Conservation (phyloP, 2,888 invertebrate species). For the Lycocerus yunnanus region DNA sequence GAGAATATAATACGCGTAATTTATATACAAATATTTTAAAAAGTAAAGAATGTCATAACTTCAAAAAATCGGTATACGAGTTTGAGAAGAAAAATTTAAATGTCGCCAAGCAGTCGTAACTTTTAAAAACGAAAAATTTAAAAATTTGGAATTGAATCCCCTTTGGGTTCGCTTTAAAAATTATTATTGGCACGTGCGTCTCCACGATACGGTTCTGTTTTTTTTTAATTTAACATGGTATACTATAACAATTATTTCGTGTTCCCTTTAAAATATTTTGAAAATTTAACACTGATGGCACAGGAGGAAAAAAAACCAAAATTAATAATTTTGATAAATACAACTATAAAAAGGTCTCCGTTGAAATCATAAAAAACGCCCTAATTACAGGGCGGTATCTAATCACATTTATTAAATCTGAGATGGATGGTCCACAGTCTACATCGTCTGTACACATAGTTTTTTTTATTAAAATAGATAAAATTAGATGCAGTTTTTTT, state of each 20-base stretch:
- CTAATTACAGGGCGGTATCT: slow-evolving; percentile 16
- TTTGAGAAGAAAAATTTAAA: not conserved
- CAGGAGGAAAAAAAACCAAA: not conserved
- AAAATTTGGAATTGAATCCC: not conserved
- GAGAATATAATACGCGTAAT: not conserved
- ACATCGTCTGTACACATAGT: not conserved
- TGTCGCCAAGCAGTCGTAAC: not conserved
- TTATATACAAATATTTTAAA: not conserved
- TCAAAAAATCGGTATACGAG: not conserved
- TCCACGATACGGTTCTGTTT: too few species aligned
- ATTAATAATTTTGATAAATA: not conserved
- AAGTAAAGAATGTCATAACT: not conserved
- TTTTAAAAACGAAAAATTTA: not conserved
- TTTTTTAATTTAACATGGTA: not conserved
- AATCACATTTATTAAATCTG: slow-evolving; percentile 15
- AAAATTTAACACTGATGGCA: not conserved
- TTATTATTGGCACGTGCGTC: not conserved
- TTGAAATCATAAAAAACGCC: not conserved
- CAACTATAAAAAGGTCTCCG: not conserved
- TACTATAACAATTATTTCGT: not conserved
- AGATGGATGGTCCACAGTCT: not conserved
- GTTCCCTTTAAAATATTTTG: not conserved
- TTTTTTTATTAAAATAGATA: not conserved
- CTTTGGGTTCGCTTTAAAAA: too few species aligned
- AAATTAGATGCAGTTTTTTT: not conserved